Base-by-base conservation (phyloP, 2,797 vertebrate genomes). In the Etheostoma perlongum region DNA sequence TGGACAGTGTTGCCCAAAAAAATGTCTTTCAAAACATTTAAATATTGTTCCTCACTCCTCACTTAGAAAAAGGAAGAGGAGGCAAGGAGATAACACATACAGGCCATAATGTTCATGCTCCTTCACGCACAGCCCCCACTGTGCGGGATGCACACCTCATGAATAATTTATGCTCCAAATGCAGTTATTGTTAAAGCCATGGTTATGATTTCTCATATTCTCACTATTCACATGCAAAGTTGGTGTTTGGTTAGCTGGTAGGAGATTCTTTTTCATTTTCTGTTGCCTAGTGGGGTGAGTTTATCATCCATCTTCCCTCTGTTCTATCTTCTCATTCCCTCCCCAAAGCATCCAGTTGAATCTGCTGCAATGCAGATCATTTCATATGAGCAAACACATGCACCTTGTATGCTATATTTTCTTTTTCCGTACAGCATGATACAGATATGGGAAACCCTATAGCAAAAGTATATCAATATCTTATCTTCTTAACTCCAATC, bases 161-260 rank as follows among this genome's bases (percentile, higher is more conserved):
- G 58, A 83, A 88, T 82, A 70, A 85, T 83, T 75, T 57, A 75
- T 30, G 12, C 27, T 69, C 40, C n/a, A 72, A 46, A 80, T 71
- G 66, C 51, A 68, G 73, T 66, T 82, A 51, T 77, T 73, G 67
- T 81, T 75, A 71, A 87, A 64, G 67, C 42, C 11, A 61, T 48
- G 21, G 21, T 66, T 75, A 21, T 54, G 68, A 76, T 78, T 84
- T 80, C 53, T 85, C 72, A 74, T 72, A 67, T 78, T 78, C 36
- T 51, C 30, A 53, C 27, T 23, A 74, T 82, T 83, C 65, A 75
- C 68, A 67, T 79, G 67, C 44, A 84, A 82, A 81, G 47, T 54
- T 61, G 12, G 1, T 69, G 63, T 76, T 76, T 71, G 48, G 49
- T 80, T 70, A 33, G 33, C 62, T 46, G 51, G 49, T 53, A 33